Percentiles rank a stretch among this genome's conserved stretches.
These are phyloP conservation scores for Cotesia glomerata DNA, from an alignment of 1,140 invertebrate species.

Conservation along the genomic window DNA sequence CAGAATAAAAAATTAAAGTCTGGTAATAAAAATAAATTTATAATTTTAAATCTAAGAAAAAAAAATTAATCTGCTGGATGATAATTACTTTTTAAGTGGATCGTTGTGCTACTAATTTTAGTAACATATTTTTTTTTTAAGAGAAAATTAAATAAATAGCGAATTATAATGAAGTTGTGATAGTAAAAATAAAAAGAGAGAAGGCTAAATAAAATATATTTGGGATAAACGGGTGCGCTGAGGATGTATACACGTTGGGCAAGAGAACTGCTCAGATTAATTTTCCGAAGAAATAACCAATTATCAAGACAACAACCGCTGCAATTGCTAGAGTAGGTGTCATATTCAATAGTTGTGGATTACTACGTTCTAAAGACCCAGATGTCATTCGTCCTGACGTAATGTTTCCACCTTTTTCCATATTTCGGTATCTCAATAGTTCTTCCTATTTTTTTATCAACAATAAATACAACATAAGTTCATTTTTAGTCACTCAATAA, in stretches of 20 bases:
- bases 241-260: constrained; percentile 41
- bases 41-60: too few species aligned
- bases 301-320: constrained; percentile 53
- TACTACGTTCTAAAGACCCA: constrained; percentile 37
- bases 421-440: constrained; percentile 54
- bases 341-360: constrained; percentile 40
- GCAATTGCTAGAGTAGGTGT: constrained; percentile 49
- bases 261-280: constrained; percentile 55
- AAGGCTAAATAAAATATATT: constrained; percentile 52
- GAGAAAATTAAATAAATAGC: constrained; percentile 22
- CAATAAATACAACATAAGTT: not conserved
- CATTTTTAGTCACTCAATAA: not conserved
- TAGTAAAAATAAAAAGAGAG: constrained; percentile 32
- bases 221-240: constrained; percentile 44
- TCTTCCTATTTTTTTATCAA: constrained; percentile 51
- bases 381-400: constrained; percentile 46
- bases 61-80: too few species aligned
- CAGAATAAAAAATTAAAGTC: too few species aligned
- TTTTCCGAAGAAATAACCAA: constrained; percentile 60
- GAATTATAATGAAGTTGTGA: constrained; percentile 41
- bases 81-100: not conserved
- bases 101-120: not conserved
- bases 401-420: constrained; percentile 48
- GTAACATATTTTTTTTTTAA: not conserved
- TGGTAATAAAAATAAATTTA: too few species aligned